Evolutionary conservation across 1,140 invertebrate species (phyloP), one percentile per base, ranked within the genome.

Genomic region (Drosophila ironensis): DNA sequence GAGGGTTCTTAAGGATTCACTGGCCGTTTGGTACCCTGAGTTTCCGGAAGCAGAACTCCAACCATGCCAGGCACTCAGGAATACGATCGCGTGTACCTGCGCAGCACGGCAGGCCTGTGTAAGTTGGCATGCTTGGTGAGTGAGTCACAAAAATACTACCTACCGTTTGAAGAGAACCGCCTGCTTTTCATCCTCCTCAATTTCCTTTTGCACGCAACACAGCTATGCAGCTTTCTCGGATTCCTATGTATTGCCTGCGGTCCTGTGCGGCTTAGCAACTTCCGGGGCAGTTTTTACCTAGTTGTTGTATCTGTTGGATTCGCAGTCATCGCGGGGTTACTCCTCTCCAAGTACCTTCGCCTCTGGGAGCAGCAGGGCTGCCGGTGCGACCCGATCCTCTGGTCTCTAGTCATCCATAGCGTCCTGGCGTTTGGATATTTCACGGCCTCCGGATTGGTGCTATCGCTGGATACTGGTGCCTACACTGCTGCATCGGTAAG

Each of bases 401-500:
- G 72, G 56, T 76, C 72, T 1, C 48, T 82, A 22, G 46, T 16
- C 17, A 63, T 77, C 6, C 78, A 84, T 20, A n/a, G 28, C 12
- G 24, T 56, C 0, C 52, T 82, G 12, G 77, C 77, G 7, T n/a
- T 84, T 14, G 33, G 24, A 37, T 81, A 82, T 16, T 82, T 82
- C 17, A 2, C 68, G n/a, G 77, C 77, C 72, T 82, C 77, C n/a
- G 78, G 78, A 1, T 22, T 82, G 37, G 77, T 84, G 38, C 61
- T 82, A n/a, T 72, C 68, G 4, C 48, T 82, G 37, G 78, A 77
- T 37, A 76, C 84, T 9, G 61, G 35, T 1, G 38, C 51, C 30
- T 82, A 82, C 24, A 82, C 78, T 37, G 78, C 72, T 1, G 77
- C 78, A 3, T 78, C 77, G 68, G 77, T 82, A 37, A 82, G 77